These are phyloP conservation scores for Serranus cabrilla DNA, from an alignment of 2,797 vertebrate species.

Conservation along the genomic window DNA sequence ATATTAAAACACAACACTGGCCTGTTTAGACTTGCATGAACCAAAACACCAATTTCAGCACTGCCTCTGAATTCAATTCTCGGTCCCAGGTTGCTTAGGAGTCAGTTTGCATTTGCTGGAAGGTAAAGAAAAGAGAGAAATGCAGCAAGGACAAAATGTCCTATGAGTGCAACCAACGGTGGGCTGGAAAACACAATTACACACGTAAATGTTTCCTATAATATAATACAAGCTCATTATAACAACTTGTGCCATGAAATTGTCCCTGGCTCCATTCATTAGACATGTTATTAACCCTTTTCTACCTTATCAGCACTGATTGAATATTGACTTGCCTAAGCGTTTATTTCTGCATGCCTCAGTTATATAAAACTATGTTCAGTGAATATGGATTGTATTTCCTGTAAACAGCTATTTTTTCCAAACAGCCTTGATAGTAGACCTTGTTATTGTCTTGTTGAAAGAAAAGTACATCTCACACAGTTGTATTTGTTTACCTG, in stretches of 20 bases:
- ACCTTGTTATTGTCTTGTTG: constrained; percentile 33
- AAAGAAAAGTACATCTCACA: constrained; percentile 27
- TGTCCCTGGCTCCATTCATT: constrained; percentile 24
- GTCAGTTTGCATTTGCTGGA: constrained; percentile 32
- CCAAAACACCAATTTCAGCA: constrained; percentile 45
- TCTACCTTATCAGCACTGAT: constrained; percentile 24
- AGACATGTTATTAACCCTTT: constrained; percentile 41
- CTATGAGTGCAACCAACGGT: constrained; percentile 3
- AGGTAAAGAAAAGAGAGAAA: constrained; percentile 4
- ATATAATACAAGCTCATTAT: constrained; percentile 38
- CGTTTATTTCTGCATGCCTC: neutral
- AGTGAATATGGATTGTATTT: constrained; percentile 24
- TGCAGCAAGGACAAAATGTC: constrained; percentile 9
- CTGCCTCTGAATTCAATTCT: constrained; percentile 38
- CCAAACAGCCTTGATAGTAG: constrained; percentile 11
- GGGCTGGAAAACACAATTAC: constrained; percentile 21
- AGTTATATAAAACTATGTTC: constrained; percentile 17
- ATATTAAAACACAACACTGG: constrained; percentile 44
- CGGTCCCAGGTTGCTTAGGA: constrained; percentile 20
- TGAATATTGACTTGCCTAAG: constrained; percentile 53
- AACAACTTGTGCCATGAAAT: constrained; percentile 49
- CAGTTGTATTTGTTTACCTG: constrained; percentile 7
- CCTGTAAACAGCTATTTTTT: constrained; percentile 22
- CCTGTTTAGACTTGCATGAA: constrained; percentile 53
- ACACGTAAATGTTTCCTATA: constrained; percentile 18